Evolutionary conservation across 2,113 vertebrate species (phyloP).

Genomic region (Elephantulus edwardii): DNA sequence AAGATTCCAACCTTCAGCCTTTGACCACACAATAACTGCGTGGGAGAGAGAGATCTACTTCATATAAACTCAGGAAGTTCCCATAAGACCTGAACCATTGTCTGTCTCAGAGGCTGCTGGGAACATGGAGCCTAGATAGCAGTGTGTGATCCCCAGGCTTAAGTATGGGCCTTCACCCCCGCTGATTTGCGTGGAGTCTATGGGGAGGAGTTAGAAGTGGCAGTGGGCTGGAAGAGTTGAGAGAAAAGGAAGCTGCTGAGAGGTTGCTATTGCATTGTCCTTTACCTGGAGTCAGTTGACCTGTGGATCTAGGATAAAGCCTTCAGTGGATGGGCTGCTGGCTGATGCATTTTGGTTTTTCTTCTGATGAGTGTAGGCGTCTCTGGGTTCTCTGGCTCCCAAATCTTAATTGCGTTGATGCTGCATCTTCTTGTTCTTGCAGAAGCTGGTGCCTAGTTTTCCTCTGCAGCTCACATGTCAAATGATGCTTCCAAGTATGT

Average conservation of each 20-base stretch:
- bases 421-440: neutral
- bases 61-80: neutral
- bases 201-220: neutral
- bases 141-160: neutral
- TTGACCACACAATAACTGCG: neutral
- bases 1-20: neutral
- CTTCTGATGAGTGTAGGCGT: neutral
- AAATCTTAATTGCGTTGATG: neutral
- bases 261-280: neutral
- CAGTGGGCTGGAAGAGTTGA: neutral
- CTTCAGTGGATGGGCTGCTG: neutral
- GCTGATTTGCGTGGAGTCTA: neutral
- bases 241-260: neutral
- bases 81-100: neutral
- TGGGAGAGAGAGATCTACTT: neutral
- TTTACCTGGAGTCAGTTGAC: too few species aligned
- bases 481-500: neutral
- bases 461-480: neutral
- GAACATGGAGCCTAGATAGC: neutral
- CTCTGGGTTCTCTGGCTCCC: neutral
- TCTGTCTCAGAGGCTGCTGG: neutral
- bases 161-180: fast-evolving
- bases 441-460: neutral
- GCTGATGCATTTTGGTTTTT: neutral
- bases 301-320: neutral